Conservation (phyloP, 2,888 invertebrate genomes). For the Halocaridina rubra region DNA sequence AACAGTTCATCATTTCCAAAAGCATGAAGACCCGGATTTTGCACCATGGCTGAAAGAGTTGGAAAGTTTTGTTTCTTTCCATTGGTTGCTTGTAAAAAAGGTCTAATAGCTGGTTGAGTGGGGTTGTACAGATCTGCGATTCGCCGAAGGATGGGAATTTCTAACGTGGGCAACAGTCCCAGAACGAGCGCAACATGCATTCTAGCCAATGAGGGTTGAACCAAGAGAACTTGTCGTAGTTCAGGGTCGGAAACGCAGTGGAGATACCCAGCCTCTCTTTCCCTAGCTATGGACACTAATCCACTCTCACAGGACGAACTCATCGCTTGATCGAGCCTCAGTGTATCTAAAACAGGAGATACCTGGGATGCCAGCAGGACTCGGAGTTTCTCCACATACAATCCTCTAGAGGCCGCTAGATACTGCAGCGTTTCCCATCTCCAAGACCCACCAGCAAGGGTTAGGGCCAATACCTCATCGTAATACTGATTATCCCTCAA, state of each 20-base stretch:
- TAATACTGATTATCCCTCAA: constrained; percentile 75
- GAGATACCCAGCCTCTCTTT: constrained; percentile 65
- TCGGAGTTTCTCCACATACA: constrained; percentile 73
- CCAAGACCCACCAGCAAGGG: constrained; percentile 75
- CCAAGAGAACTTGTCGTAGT: constrained; percentile 67
- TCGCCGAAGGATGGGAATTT: constrained; percentile 67
- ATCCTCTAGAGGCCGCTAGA: constrained; percentile 72
- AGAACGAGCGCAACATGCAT: constrained; percentile 66
- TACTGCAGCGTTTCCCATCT: constrained; percentile 75
- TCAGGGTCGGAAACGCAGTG: constrained; percentile 67
- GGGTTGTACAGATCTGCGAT: constrained; percentile 75
- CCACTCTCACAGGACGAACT: not conserved
- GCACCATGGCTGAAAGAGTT: constrained; percentile 14
- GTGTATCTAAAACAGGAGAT: constrained; percentile 59
- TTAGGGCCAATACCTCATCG: constrained; percentile 76
- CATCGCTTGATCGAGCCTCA: not conserved
- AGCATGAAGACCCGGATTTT: constrained; percentile 9
- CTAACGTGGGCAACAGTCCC: constrained; percentile 66
- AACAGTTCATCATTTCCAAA: constrained; percentile 26
- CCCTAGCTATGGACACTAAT: constrained; percentile 31
- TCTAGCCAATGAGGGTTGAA: constrained; percentile 67
- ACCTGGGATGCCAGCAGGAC: constrained; percentile 71
- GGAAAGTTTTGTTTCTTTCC: constrained; percentile 34
- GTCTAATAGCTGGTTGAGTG: constrained; percentile 71
- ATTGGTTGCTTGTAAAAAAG: constrained; percentile 49